A percentile compares a stretch with the other conserved stretches of the same genome.
Evolutionary conservation across 1,140 invertebrate genomes (phyloP).

Genomic region (Tribolium madens): DNA sequence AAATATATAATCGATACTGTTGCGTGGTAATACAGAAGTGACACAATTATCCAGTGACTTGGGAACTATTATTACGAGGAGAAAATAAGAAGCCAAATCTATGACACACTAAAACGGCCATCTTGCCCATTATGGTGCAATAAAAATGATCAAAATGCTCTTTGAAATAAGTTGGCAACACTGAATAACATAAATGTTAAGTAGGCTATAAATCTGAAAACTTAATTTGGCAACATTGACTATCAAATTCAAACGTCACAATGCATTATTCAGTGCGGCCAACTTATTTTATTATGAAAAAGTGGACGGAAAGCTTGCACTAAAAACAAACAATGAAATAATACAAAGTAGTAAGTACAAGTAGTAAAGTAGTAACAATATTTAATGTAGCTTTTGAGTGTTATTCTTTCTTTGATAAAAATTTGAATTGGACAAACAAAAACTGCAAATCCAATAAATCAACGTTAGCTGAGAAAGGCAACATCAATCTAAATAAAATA

Average conservation of each 20-base stretch:
- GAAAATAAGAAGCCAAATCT: neutral
- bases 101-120: neutral
- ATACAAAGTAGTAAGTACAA: too few species aligned
- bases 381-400: neutral
- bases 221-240: too few species aligned
- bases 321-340: too few species aligned
- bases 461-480: constrained; percentile 39
- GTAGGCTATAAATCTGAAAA: too few species aligned
- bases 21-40: neutral
- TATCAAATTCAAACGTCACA: too few species aligned
- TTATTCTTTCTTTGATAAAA: neutral
- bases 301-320: too few species aligned
- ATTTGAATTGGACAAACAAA: constrained; percentile 1
- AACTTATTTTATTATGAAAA: too few species aligned
- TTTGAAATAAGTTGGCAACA: too few species aligned
- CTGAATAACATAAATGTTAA: too few species aligned
- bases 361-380: neutral
- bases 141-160: neutral
- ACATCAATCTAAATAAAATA: constrained; percentile 50
- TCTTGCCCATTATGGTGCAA: neutral
- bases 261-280: too few species aligned
- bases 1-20: neutral
- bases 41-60: neutral
- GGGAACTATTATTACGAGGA: neutral
- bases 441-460: constrained; percentile 43